A percentile compares a stretch with the other conserved stretches of the same genome.
These are phyloP conservation scores for Cathartes aura DNA, from an alignment of 2,113 vertebrate species.

Conservation along the genomic window DNA sequence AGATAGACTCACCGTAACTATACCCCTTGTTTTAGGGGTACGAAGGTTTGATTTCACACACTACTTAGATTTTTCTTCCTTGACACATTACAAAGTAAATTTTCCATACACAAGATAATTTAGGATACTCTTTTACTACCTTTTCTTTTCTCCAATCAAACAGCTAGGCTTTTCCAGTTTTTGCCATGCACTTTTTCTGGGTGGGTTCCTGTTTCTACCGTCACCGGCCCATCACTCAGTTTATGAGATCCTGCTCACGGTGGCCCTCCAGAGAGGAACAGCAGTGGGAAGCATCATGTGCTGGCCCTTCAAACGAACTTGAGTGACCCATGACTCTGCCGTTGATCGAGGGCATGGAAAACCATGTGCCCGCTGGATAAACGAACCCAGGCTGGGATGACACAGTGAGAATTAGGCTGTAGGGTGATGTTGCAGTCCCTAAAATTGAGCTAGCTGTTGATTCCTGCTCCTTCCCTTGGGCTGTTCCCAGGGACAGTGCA, in stretches of 20 bases:
- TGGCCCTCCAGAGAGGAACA: neutral
- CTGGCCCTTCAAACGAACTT: neutral
- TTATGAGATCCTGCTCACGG: neutral
- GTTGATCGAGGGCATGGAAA: fast-evolving
- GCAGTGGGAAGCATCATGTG: fast-evolving
- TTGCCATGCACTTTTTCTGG: neutral
- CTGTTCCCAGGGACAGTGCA: fast-evolving
- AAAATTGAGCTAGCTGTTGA: fast-evolving
- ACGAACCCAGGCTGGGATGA: neutral
- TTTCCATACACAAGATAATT: neutral
- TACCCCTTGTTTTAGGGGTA: neutral
- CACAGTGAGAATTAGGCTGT: neutral
- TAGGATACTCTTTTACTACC: no score
- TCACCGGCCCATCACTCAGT: neutral
- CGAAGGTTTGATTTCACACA: neutral
- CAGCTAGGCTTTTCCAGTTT: neutral
- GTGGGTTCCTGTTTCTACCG: neutral
- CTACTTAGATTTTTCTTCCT: neutral
- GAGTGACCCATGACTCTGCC: neutral
- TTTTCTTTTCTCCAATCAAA: neutral
- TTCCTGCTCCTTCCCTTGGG: fast-evolving
- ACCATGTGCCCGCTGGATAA: neutral
- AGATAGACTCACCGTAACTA: neutral
- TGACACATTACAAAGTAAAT: neutral
- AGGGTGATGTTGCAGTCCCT: neutral